Conservation (phyloP, 1,140 invertebrate species). For the Chironomus tepperi region DNA sequence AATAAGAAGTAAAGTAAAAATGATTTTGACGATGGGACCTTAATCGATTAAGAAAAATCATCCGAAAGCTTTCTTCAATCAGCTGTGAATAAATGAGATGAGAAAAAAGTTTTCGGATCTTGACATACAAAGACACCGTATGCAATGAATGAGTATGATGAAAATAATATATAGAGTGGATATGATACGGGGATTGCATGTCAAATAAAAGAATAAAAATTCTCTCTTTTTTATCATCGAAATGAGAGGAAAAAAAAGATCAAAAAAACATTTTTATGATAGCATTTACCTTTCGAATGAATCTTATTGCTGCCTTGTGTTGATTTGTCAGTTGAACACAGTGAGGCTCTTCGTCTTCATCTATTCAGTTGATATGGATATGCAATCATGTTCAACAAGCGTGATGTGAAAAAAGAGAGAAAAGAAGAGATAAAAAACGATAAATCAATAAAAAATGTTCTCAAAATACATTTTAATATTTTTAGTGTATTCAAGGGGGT, state of each 20-base stretch:
- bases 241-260: conserved; percentile 26
- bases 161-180: no score
- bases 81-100: not conserved
- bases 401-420: not conserved
- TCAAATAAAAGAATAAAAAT: no score
- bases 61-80: not conserved
- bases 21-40: not conserved
- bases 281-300: conserved; percentile 78
- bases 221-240: not conserved
- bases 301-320: conserved; percentile 85
- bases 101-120: no score
- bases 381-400: not conserved
- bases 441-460: conserved; percentile 8
- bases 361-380: conserved; percentile 43
- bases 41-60: not conserved
- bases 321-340: conserved; percentile 70
- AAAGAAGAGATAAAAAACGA: not conserved
- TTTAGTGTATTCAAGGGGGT: no score
- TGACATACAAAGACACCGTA: no score
- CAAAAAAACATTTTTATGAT: conserved; percentile 24
- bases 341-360: conserved; percentile 69
- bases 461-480: no score
- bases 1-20: not conserved
- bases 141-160: no score
- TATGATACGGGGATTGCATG: no score